Evolutionary conservation across 2,113 vertebrate species (phyloP).

Genomic region (Bufo bufo): DNA sequence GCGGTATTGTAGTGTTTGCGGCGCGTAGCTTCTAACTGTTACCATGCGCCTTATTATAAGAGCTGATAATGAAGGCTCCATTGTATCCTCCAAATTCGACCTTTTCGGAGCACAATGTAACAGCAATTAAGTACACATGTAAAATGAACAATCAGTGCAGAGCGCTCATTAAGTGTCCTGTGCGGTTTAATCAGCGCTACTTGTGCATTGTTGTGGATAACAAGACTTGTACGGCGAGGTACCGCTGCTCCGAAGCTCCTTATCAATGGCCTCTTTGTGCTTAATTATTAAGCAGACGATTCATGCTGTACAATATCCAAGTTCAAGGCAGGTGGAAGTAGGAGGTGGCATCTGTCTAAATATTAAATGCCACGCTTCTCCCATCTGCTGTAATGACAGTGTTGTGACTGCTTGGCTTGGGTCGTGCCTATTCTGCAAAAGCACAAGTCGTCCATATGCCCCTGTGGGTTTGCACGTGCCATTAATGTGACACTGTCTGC

Average conservation of each 20-base stretch:
- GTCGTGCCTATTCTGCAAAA: constrained; percentile 71
- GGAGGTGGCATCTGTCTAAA: constrained; percentile 87
- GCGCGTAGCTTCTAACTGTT: not conserved
- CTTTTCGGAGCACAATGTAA: constrained; percentile 58
- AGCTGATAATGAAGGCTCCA: not conserved
- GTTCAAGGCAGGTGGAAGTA: constrained; percentile 85
- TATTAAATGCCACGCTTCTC: constrained; percentile 85
- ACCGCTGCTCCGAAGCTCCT: constrained; percentile 66
- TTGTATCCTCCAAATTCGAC: constrained; percentile 15
- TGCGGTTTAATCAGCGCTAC: constrained; percentile 64
- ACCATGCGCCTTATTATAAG: not conserved
- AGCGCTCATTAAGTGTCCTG: constrained; percentile 56
- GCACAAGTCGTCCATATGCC: constrained; percentile 78
- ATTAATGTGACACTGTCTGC: constrained; percentile 65
- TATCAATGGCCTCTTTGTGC: constrained; percentile 76
- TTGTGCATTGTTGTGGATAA: constrained; percentile 66
- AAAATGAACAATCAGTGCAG: constrained; percentile 7
- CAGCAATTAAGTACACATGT: constrained; percentile 12
- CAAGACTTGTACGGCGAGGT: constrained; percentile 62
- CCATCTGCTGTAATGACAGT: constrained; percentile 81
- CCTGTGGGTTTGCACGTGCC: constrained; percentile 72
- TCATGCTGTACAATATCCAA: constrained; percentile 81
- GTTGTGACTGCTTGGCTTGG: constrained; percentile 77
- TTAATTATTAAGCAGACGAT: constrained; percentile 81
- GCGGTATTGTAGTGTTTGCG: not conserved